Evolutionary conservation across 2,113 vertebrate species (phyloP), one percentile per base, ranked within the genome.

Genomic region (Kryptolebias marmoratus): DNA sequence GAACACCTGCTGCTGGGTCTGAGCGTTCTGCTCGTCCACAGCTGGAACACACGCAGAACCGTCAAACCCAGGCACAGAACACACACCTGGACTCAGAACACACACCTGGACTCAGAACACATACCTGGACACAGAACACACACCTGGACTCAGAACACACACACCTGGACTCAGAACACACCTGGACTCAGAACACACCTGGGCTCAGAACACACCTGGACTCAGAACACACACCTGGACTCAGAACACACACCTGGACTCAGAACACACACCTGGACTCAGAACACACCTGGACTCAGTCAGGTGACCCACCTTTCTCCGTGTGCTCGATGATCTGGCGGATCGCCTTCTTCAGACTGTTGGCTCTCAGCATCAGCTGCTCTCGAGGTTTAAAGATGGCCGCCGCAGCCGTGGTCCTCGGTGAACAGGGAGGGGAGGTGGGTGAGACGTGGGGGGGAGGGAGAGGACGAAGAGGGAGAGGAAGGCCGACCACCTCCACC

Each of bases 271-370:
- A 53, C 50, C 50, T 52, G 28, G 4, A 61, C 18, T 11, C 32
- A 18, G 15, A 39, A 12, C 56, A 58, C n/a, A 53, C 49, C 30
- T 36, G 50, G 18, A 30, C 5, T 6, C 22, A 63, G 1, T 1
- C 30, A 49, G 12, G 18, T 30, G 27, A 28, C 65, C 32, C 36
- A 98, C 97, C 97, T 95, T 95, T 98, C 76, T 98, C 98, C 0
- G 98, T 96, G 82, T 99, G 97, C 44, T 99, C 97, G 75, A 99
- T 98, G 74, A 99, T 98, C 88, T 99, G 98, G 9, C 98, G 93
- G 88, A 99, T 98, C 11, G 97, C 98, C 73, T 99, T 99, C 89
- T 99, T 99, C 90, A 99, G 91, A 70, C 98, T 99, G 92, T 99
- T 99, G 48, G 98, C 98, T 86, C 98, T 87, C 28, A 98, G 87